A percentile compares a stretch with the other conserved stretches of the same genome.
Evolutionary conservation across 1,140 invertebrate species (phyloP).

Genomic region (Neoseiulus cucumeris): DNA sequence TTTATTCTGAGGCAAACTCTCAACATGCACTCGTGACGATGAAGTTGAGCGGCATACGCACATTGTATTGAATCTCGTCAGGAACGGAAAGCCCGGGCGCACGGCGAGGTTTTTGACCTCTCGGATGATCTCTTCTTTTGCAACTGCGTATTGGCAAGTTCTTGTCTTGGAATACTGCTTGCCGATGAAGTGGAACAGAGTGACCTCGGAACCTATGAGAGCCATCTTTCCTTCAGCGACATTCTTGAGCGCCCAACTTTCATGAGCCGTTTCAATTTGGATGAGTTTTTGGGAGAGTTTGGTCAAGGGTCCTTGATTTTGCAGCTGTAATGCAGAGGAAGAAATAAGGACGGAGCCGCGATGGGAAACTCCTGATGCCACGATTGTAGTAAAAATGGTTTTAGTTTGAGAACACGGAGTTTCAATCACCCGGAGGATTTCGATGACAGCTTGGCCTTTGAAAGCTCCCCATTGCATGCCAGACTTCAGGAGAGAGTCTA

Average conservation of each 20-base stretch:
- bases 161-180: conserved; percentile 2
- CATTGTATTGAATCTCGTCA: conserved; percentile 12
- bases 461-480: conserved; percentile 48
- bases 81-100: not conserved
- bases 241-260: not conserved
- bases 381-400: too few species aligned
- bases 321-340: not conserved
- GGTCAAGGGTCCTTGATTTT: not conserved
- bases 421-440: conserved; percentile 35
- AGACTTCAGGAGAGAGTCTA: conserved; percentile 43
- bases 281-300: not conserved
- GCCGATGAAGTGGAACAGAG: not conserved
- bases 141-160: not conserved
- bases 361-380: not conserved
- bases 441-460: conserved; percentile 48
- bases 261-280: not conserved
- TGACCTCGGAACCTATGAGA: not conserved
- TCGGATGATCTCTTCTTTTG: not conserved
- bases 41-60: not conserved
- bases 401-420: conserved; percentile 9
- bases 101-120: not conserved
- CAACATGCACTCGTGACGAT: too few species aligned
- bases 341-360: not conserved
- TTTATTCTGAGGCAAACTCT: too few species aligned
- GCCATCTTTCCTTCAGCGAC: conserved; percentile 2